Base-by-base conservation (phyloP, 2,797 vertebrate species). In the Macropodus opercularis region DNA sequence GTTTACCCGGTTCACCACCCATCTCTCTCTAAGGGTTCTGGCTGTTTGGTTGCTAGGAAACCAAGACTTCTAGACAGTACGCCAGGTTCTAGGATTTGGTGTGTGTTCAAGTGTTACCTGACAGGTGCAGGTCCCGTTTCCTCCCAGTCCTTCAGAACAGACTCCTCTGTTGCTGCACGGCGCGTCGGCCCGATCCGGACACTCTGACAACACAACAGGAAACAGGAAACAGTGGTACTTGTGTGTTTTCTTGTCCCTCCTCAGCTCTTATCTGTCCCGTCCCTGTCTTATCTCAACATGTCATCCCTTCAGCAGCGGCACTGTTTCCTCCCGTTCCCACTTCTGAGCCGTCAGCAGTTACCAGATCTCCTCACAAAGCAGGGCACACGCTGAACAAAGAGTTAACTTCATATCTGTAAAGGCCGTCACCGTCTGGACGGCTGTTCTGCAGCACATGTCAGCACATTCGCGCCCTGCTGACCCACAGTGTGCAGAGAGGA, bases 111-210 rank as follows among this genome's bases (percentile, higher is more conserved):
- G n/a, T n/a, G 39, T 63, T 27, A 98, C 96, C 87, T 91, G 90
- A 78, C 97, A 99, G 51, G 48, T 87, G 63, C 97, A 98, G 0
- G 85, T 93, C 38, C 97, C 96, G 0, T 94, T 89, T 2, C 97
- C 96, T 1, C 89, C 84, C 10, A 93, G 80, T 10, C 95, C 95
- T 1, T 97, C 94, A 0, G 89, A 93, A 34, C 97, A 99, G 15
- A 0, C 11, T 3, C 96, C 96, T 40, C 90, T 89, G 69, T 75
- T 63, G 0, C 41, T 93, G 83, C 97, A 98, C 0, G 95, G 94
- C 0, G 55, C 64, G 0, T 13, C 42, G 0, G 92, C 90, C n/a
- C 86, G 86, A 19, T 92, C 94, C 0, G 96, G 96, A 83, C 97
- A 98, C 15, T 93, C 35, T 29, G 21, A 53, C 31, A 38, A 18